Evolutionary conservation across 2,113 vertebrate species (phyloP).

Genomic region (Danio rerio): GRCz12tu NC_133192.1:39273001-39273500

Average conservation of each 20-base stretch:
- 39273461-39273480: slow-evolving; percentile 12
- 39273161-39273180: background rate
- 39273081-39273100: background rate
- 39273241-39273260: background rate
- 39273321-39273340: background rate
- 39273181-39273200: background rate
- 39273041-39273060: background rate
- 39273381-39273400: slow-evolving; percentile 12
- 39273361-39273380: background rate
- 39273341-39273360: background rate
- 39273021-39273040: slow-evolving; percentile 26
- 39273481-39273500: slow-evolving; percentile 6
- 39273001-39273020: slow-evolving; percentile 48
- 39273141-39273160: slow-evolving; percentile 15
- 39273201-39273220: background rate
- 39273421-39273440: slow-evolving; percentile 17
- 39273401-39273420: background rate
- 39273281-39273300: too few species aligned
- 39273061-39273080: slow-evolving; percentile 22
- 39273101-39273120: slow-evolving; percentile 1
- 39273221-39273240: background rate
- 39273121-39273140: slow-evolving; percentile 16
- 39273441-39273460: background rate
- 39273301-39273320: background rate
- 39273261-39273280: too few species aligned